Evolutionary conservation across 2,797 vertebrate species (phyloP), one percentile per base, ranked within the genome.

Genomic region (Xiphorhynchus erythropygius): DNA sequence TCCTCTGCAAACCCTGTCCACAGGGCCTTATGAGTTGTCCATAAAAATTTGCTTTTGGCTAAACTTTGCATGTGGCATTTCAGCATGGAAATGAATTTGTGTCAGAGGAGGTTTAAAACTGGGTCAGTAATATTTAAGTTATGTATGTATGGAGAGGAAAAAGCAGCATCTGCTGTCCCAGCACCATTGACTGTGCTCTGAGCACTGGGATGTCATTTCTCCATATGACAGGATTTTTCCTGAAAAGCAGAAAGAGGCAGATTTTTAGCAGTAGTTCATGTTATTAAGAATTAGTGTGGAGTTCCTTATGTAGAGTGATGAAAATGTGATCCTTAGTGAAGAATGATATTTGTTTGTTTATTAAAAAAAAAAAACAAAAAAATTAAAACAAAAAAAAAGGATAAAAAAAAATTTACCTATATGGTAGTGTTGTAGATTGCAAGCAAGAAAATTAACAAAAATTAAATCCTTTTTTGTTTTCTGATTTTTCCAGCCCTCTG

Each of bases 71-170:
- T 59, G 57, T 82, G 69, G 46, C 41, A 52, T 96, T 95, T 93
- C 60, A 84, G 33, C 77, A 82, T 64, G 60, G 83, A 92, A 88
- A 77, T 60, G 47, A 85, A 92, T 93, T 91, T 82, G 57, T 96
- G 78, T 95, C 80, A 93, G 62, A 67, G 33, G 76, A 69, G 25
- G 62, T 87, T 93, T 93, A 55, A 96, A 94, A 94, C 21, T 94
- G 56, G 71, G 75, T 96, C 91, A 93, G 33, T 80, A 92, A 76
- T 87, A 59, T 90, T 89, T 76, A 82, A 92, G 71, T 93, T 90
- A 64, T 6, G 4, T 49, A 50, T 42, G 22, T 46, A 39, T 65
- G 63, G 32, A 73, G 28, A 73, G 63, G 65, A 87, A 70, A 92
- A 88, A 44, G 47, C 53, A 82, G 30, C 65, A 77, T 89, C 80